Evolutionary conservation across 2,888 invertebrate genomes (phyloP), one percentile per base, ranked within the genome.

Genomic region (Apamea sordens): DNA sequence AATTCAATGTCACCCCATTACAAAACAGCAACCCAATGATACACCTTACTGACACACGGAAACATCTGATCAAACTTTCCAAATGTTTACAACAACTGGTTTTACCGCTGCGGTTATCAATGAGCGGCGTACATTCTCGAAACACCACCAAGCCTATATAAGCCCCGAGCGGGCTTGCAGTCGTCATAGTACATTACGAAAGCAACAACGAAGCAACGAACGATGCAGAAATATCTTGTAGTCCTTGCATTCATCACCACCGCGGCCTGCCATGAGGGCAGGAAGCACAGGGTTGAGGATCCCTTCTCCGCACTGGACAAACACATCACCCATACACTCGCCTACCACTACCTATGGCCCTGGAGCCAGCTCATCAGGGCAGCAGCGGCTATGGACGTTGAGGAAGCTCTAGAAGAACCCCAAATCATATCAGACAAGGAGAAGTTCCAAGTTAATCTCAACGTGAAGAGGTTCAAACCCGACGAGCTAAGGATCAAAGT

Each of bases 61-160:
- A 81, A 85, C 78, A 77, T 81, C 63, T 82, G 76, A 65, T 69
- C 63, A 82, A 85, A 91, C 92, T 92, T 92, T 92, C 92, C 91
- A 91, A 92, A 88, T 89, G 96, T 96, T 96, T 90, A 84, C 89
- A 85, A 92, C 94, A 85, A 92, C 96, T 95, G 96, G 82, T 86
- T 89, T 85, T 91, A 92, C 93, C 90, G 92, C 92, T 93, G 94
- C 93, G 93, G 90, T 92, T 92, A 93, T 93, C 95, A 95, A 94
- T 94, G 94, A 94, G 91, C 89, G 90, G 89, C 91, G 93, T 92
- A 94, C 94, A 93, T 96, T 97, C 97, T 95, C 95, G 97, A 97
- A 96, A 92, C 88, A 90, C 87, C 84, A 88, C 92, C 90, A 91
- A 95, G 92, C 92, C 95, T 96, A 96, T 96, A 96, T 94, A 97